Percentiles rank a stretch among this genome's conserved stretches.
phyloP scores from a whole-genome alignment of 2,113 vertebrate species.

The Micronycteris hirsuta region DNA sequence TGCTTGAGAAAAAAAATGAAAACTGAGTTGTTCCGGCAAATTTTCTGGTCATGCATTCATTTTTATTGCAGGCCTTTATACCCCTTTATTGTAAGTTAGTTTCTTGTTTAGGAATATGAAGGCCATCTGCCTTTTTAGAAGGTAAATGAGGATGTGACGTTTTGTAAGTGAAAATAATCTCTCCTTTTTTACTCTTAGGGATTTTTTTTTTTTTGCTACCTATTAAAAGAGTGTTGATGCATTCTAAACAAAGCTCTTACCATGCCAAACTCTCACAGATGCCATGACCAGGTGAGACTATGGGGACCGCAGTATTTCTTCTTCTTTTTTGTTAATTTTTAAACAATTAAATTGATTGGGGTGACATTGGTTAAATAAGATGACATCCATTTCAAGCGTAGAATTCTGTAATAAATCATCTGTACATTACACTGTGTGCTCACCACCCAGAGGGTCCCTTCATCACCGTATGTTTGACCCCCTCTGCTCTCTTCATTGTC shows the following conservation, averaged over 20 bases:
- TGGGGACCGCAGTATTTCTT: not conserved
- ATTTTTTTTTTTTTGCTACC: not conserved
- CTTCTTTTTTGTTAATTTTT: not conserved
- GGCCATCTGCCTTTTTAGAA: not conserved
- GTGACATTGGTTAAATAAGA: not conserved
- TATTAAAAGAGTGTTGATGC: not conserved
- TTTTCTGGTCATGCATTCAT: not conserved
- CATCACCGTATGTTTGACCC: not conserved
- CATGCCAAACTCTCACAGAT: not conserved
- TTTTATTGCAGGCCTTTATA: not conserved
- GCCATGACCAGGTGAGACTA: not conserved
- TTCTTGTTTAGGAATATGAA: not conserved
- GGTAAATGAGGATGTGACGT: not conserved
- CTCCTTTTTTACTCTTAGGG: not conserved
- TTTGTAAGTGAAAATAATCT: not conserved
- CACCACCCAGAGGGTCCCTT: not conserved
- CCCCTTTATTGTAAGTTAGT: too few species aligned
- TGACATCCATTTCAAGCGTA: not conserved
- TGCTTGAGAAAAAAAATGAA: not conserved
- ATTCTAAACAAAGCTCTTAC: too few species aligned
- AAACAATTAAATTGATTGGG: not conserved
- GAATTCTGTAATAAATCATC: not conserved
- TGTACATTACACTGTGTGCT: not conserved
- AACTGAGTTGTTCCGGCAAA: not conserved
- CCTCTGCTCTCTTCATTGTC: too few species aligned